Evolutionary conservation across 2,888 invertebrate species (phyloP).

Genomic region (Temnothorax ravouxi): DNA sequence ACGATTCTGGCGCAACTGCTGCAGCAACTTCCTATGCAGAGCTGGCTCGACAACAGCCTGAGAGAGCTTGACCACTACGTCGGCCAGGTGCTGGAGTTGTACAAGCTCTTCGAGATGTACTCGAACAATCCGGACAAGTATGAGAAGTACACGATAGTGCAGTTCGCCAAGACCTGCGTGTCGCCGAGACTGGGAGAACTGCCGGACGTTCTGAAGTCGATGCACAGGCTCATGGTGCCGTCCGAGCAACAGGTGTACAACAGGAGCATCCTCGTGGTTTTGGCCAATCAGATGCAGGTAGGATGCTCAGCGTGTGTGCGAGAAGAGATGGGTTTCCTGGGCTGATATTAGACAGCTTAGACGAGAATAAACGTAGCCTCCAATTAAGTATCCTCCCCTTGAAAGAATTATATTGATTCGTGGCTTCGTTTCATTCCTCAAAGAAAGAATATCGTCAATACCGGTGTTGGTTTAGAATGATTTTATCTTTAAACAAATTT

Average conservation of each 20-base stretch:
- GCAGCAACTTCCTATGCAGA: constrained; percentile 86
- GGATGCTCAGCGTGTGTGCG: constrained; percentile 18
- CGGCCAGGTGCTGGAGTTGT: constrained; percentile 69
- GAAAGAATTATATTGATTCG: neutral
- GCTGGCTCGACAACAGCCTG: constrained; percentile 88
- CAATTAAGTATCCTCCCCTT: neutral
- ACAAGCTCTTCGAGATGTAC: constrained; percentile 84
- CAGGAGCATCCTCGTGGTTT: constrained; percentile 86
- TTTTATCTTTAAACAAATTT: neutral
- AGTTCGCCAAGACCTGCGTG: constrained; percentile 91
- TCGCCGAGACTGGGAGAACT: constrained; percentile 90
- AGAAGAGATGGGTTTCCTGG: neutral
- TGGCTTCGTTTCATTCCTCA: neutral
- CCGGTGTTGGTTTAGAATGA: neutral
- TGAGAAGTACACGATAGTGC: constrained; percentile 90
- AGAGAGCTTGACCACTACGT: constrained; percentile 88
- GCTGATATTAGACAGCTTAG: neutral
- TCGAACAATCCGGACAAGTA: constrained; percentile 83
- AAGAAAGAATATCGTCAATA: neutral
- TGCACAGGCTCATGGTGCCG: constrained; percentile 89
- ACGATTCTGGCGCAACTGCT: constrained; percentile 69
- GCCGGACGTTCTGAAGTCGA: constrained; percentile 89
- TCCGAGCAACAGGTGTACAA: constrained; percentile 86
- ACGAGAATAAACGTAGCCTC: neutral
- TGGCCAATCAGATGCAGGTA: constrained; percentile 75